Base-by-base conservation (phyloP, 2,888 invertebrate species). In the Amphimallon solstitiale region DNA sequence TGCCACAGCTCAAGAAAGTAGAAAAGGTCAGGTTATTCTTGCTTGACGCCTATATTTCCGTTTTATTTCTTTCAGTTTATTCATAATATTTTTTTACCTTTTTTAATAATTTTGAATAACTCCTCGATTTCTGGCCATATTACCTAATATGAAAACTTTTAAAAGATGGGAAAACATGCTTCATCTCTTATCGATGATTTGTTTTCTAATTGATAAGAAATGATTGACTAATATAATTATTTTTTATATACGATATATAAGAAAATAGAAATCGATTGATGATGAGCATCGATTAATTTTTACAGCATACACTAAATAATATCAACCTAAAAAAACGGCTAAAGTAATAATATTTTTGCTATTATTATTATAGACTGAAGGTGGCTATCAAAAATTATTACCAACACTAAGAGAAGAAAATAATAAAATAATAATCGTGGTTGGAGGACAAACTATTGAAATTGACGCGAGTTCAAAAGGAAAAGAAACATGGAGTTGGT, bases 1-100 rank as follows among this genome's bases (percentile, higher is more conserved):
- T 91, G 75, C 94, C 94, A 72, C 88, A 91, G 48, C 88, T 95
- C 75, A 95, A 95, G 84, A 95, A 95, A 88, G 94, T 95, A 68
- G 95, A 96, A 87, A 94, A 90, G 93, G 95, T 96, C 90, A 85
- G 87, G 75, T 75, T 73, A 69, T 66, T 66, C 63, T 74, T 43
- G 56, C 64, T 64, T 60, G 60, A 40, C 14, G 35, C 15, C 21
- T 38, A 14, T 6, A 21, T 38, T 19, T 34, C 34, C 37, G 21
- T 21, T 29, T 54, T 64, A 35, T 61, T 71, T 66, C 10, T 37
- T 56, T 49, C 56, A 38, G 49, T 38, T 64, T 56, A 65, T 23
- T 52, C 38, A 37, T n/a, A 52, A 14, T 51, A 34, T 51, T 48
- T n/a, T n/a, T n/a, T n/a, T n/a, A n/a, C n/a, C 48, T 48, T 23